Percentiles rank a stretch among this genome's conserved stretches.
Conservation (phyloP, 2,113 vertebrate species). For the Phocoena sinus region DNA sequence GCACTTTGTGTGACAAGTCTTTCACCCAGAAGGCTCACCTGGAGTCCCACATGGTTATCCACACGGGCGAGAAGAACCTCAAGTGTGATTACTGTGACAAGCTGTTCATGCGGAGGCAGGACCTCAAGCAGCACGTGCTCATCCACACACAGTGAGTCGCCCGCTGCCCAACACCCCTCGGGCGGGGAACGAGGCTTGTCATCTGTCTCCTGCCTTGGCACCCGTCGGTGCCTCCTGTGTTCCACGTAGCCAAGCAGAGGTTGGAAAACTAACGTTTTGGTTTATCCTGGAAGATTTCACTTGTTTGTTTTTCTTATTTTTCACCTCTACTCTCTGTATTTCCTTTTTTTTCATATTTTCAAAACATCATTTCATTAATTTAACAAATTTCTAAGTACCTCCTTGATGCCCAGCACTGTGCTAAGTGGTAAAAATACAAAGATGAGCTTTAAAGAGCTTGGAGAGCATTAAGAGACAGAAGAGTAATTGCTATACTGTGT, state of each 20-base stretch:
- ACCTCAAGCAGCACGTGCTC: slow-evolving; percentile 96
- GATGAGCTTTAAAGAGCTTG: neutral
- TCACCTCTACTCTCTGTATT: neutral
- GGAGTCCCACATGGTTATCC: slow-evolving; percentile 97
- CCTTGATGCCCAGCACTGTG: neutral
- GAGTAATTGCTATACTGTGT: neutral
- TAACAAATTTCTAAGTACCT: neutral
- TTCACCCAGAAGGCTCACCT: slow-evolving; percentile 98
- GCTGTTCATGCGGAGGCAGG: slow-evolving; percentile 94
- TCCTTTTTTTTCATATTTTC: neutral
- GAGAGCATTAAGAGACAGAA: neutral
- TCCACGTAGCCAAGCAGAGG: neutral
- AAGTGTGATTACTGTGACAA: slow-evolving; percentile 98
- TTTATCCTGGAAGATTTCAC: neutral
- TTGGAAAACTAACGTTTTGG: neutral
- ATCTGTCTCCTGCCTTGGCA: neutral
- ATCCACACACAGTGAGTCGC: slow-evolving; percentile 93
- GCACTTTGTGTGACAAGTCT: slow-evolving; percentile 92
- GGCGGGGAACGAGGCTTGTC: neutral
- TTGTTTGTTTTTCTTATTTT: neutral
- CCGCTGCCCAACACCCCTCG: accelerated
- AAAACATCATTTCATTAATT: neutral
- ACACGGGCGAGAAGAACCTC: slow-evolving; percentile 94
- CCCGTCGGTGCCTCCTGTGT: neutral
- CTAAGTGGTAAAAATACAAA: neutral